Base-by-base conservation (phyloP, 2,797 vertebrate genomes). In the Eidolon dupreanum region DNA sequence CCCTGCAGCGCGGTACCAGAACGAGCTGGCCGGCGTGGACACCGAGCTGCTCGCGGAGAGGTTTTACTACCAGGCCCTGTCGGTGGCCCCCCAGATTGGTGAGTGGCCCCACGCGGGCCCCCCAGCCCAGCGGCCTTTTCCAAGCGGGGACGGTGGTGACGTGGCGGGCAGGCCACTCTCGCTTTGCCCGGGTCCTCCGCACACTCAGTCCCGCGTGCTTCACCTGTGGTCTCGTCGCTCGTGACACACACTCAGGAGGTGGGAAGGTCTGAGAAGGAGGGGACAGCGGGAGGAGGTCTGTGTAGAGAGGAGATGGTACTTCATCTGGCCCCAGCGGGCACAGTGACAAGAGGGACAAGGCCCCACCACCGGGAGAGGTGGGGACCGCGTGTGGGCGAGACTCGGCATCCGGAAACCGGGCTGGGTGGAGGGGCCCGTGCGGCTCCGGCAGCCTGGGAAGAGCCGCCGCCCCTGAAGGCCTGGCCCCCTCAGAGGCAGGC, bases 11-110 rank as follows among this genome's bases (percentile, higher is more conserved):
- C 99, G 99, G 3, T 99, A 99, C 93, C 99, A 99, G 99, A 99
- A 99, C 0, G 99, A 99, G 77, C 98, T 99, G 83, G 99, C 99
- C 3, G 99, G 99, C 0, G 99, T 99, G 95, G 99, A 99, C 98
- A 99, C 99, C 0, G 99, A 99, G 98, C 98, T 99, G 98, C 98
- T 99, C 97, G 99, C 99, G 0, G 99, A 99, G 97, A 97, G 99
- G 53, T 99, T 99, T 98, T 99, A 99, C 98, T 99, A 99, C 93
- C 99, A 99, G 97, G 99, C 99, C 28, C 98, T 99, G 96, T 99
- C 99, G 6, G 99, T 99, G 31, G 99, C 99, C 49, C 99, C 99
- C 4, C 99, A 99, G 55, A 99, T 99, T 8, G 99, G 99, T 99
- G 98, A 99, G 99, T 99, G 49, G 22, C 41, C 13, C 24, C 5